Evolutionary conservation across 1,140 invertebrate genomes (phyloP), one percentile per base, ranked within the genome.

Genomic region (Zaprionus vittiger): DNA sequence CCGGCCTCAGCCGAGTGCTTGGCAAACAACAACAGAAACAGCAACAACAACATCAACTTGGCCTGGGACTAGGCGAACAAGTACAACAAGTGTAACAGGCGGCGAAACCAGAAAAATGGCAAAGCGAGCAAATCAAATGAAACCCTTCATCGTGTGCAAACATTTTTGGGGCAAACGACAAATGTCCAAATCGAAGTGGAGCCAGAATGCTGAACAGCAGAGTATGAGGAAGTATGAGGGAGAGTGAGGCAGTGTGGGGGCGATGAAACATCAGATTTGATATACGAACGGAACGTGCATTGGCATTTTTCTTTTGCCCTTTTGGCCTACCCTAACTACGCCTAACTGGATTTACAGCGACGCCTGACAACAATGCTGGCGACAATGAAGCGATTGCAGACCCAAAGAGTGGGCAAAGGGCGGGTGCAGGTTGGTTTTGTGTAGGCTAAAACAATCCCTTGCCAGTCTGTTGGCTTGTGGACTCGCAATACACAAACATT

Each of bases 61-160:
- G 47, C 20, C 47, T 24, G 47, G 47, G 20, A 74, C 47, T 34
- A 22, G 6, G 59, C 9, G 44, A 41, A 59, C 72, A 67, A 75
- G 54, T 66, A 57, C 64, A 70, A 70, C 83, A 69, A 63, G 44
- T 60, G 66, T 67, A 79, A 85, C 73, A 76, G 55, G 73, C 78
- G 69, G 83, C 62, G 84, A 89, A 87, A 83, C 83, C 84, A 81
- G 84, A 89, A 82, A 89, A 87, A 87, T 81, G 83, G 74, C 84
- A 89, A 76, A 70, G 70, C 78, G 80, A 83, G 77, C 84, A 87
- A 87, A 87, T 84, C 81, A 89, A 87, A 84, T 89, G 84, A 87
- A 87, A 87, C 83, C 83, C 83, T 89, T 89, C 84, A 89, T 84
- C 71, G 83, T 79, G 66, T 86, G 52, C 69, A 85, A 85, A 87